A percentile compares a stretch with the other conserved stretches of the same genome.
Conservation (phyloP, 2,797 vertebrate genomes). For the Neopelma chrysocephalum region DNA sequence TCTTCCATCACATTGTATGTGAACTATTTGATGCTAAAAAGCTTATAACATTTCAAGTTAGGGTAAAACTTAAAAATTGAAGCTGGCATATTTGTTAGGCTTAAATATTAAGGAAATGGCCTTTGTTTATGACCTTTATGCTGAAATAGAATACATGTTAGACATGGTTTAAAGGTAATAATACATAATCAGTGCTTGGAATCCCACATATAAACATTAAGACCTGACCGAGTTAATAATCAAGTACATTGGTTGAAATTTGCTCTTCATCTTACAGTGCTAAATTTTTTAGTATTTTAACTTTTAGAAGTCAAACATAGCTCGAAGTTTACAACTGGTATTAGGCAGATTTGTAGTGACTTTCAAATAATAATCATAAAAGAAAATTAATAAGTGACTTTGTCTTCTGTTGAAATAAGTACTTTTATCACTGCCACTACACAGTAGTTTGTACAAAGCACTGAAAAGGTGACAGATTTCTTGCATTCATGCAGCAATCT, state of each 20-base stretch:
- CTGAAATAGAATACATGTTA: background rate
- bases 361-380: background rate
- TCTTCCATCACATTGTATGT: background rate
- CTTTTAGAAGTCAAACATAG: background rate
- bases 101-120: background rate
- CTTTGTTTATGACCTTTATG: background rate
- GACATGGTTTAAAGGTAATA: background rate
- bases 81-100: background rate
- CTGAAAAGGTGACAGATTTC: background rate
- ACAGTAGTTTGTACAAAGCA: background rate
- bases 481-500: background rate
- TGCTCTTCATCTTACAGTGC: background rate
- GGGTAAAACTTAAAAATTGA: background rate
- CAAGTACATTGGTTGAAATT: background rate
- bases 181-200: background rate
- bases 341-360: background rate
- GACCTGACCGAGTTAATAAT: background rate
- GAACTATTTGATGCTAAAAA: background rate
- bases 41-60: background rate
- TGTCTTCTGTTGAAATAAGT: background rate
- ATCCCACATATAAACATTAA: background rate
- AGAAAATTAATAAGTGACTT: background rate
- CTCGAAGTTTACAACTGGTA: background rate
- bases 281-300: background rate
- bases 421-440: background rate